Conservation (phyloP, 2,113 vertebrate species). For the Tiliqua scincoides region DNA sequence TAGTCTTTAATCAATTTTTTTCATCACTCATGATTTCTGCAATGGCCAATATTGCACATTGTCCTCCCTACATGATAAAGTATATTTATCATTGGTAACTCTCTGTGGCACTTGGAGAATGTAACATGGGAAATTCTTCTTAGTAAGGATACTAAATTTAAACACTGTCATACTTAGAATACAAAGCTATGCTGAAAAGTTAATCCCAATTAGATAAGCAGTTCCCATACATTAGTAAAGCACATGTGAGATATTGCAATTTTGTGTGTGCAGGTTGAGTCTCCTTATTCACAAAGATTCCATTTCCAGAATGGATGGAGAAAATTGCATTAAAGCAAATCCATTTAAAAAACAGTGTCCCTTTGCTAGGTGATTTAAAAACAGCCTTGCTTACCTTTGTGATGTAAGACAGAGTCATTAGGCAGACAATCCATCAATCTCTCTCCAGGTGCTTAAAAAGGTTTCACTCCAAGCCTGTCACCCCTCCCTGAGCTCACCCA, state of each 20-base stretch:
- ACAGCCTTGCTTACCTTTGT: no score
- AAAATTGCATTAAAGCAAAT: no score
- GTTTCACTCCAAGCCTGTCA: no score
- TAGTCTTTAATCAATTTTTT: conserved; percentile 53
- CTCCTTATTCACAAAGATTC: no score
- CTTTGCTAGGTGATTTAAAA: no score
- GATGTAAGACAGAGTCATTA: no score
- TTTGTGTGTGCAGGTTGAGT: no score
- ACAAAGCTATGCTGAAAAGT: not conserved
- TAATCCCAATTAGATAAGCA: not conserved
- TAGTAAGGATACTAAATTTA: not conserved
- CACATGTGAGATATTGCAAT: not conserved
- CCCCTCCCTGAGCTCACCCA: no score
- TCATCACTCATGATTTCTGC: conserved; percentile 21
- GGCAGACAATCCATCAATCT: no score
- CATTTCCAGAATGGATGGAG: no score
- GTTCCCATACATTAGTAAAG: not conserved
- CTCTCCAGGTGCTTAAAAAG: no score
- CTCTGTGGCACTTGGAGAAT: not conserved
- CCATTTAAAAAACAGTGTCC: no score
- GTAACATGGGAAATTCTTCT: not conserved
- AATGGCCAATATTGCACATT: accelerated
- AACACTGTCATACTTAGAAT: not conserved
- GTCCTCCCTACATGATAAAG: not conserved
- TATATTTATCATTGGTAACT: not conserved